Base-by-base conservation (phyloP, 1,140 invertebrate species). In the Drosophila pallidifrons region DNA sequence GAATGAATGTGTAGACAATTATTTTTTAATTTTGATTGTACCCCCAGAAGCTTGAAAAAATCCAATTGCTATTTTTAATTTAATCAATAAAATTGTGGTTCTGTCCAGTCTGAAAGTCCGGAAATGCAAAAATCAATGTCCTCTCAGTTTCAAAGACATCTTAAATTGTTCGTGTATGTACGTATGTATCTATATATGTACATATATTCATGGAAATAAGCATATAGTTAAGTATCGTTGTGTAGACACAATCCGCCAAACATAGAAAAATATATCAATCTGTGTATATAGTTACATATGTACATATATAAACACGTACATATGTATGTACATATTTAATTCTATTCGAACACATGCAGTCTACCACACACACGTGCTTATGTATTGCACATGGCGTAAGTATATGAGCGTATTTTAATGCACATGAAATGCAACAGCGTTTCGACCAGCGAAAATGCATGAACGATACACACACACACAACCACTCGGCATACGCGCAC, bases 391-490 rank as follows among this genome's bases (percentile, higher is more conserved):
- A 59, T 55, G n/a, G 13, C n/a, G 8, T 57, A 43, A 43, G 41
- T 30, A 32, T 51, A 20, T 16, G 46, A 38, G 32, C 16, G 13
- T 13, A 13, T 47, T 8, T 45, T 25, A 30, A 67, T 68, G 43
- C 69, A 78, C 41, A 78, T 74, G 65, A 69, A 69, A 43, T 74
- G 74, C 70, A 77, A 47, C 67, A 64, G 63, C 76, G 66, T 75
- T 67, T 69, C 66, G 71, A 75, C 70, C 73, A 82, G 64, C 79
- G 80, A 72, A 87, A 86, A 87, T 87, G 82, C 82, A 87, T 79
- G 69, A 65, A 61, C 32, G 20, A 38, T n/a, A 58, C 4, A 57
- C 41, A 55, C 60, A 45, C 35, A 15, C n/a, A n/a, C n/a, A 11
- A 16, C 25, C 32, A 65, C 13, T 35, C 20, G 20, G 20, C 16